A percentile compares a stretch with the other conserved stretches of the same genome.
phyloP scores from a whole-genome alignment of 2,113 vertebrate species.

The Perca schrenkii region DNA sequence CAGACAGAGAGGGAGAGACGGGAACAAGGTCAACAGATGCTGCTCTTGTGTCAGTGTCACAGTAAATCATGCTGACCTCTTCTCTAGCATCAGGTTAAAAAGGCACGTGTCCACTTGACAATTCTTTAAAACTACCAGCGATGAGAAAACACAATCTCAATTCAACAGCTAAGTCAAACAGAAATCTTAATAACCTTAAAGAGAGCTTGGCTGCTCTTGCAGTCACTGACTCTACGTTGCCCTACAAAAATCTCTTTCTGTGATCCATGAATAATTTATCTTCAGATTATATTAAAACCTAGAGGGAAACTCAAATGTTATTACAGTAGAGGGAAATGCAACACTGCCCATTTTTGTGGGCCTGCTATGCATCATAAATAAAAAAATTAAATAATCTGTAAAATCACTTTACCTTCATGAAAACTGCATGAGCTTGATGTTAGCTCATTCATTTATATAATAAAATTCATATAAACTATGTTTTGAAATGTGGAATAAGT shows the following conservation, averaged over 20 bases:
- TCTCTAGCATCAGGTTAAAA: neutral
- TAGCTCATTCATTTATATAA: neutral
- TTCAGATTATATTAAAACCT: conserved; percentile 17
- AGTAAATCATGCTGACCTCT: neutral
- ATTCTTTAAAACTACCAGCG: neutral
- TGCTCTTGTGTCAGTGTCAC: neutral
- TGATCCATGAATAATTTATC: conserved; percentile 36
- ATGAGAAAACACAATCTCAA: neutral
- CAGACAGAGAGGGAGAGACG: neutral
- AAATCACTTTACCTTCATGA: neutral
- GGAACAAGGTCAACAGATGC: neutral
- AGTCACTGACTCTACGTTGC: neutral
- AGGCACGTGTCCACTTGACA: neutral
- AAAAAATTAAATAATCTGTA: neutral
- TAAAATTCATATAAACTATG: neutral
- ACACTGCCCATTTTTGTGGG: neutral
- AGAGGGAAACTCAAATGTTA: conserved; percentile 6
- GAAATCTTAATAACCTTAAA: neutral
- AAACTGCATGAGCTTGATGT: neutral
- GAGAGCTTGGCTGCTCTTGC: neutral
- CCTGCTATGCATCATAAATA: neutral
- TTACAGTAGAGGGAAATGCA: neutral
- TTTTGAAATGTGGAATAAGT: neutral
- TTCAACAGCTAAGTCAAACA: neutral
- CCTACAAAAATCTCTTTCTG: neutral